Base-by-base conservation (phyloP, 1,140 invertebrate species). In the Pomacea maculata region DNA sequence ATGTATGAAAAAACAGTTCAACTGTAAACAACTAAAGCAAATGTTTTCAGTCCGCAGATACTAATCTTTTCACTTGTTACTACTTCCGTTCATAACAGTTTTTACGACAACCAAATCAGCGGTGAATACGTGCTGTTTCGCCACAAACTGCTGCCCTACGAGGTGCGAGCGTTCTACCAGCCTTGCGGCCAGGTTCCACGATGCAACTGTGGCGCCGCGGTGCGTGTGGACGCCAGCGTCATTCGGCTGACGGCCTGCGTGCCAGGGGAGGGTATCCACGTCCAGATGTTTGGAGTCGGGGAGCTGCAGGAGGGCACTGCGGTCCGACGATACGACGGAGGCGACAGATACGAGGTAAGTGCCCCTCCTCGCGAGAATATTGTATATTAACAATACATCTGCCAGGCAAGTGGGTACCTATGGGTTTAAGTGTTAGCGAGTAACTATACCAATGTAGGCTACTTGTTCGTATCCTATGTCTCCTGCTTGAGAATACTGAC, bases 131-230 rank as follows among this genome's bases (percentile, higher is more conserved):
- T 88, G 64, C 79, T 89, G 45, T 88, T 88, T 72, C 81, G 79
- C 77, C 88, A 89, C 75, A 78, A 68, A 54, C 80, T 67, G 71
- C 73, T 84, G 11, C 86, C 86, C 25, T 79, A 83, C 75, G 84
- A 83, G 64, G 85, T 85, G 52, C 79, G 84, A 52, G 72, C 79
- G 15, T 84, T 83, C 70, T 75, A 79, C 52, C 74, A 75, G 45
- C 54, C 82, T 11, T 84, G 82, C 55, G 71, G 73, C 75, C 75
- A 54, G 21, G n/a, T 29, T 61, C 63, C 81, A 14, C 57, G 85
- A 25, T 90, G 89, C 83, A 88, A 84, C 75, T 90, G 89, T 80
- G 88, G 83, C 21, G 85, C 87, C 2, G 86, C 87, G 11, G 85
- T 88, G 8, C 82, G 78, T 21, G 83, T 85, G 1, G 85, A 80